These are phyloP conservation scores for Drosophila pallidifrons DNA, from an alignment of 1,140 invertebrate species.

Conservation along the genomic window DNA sequence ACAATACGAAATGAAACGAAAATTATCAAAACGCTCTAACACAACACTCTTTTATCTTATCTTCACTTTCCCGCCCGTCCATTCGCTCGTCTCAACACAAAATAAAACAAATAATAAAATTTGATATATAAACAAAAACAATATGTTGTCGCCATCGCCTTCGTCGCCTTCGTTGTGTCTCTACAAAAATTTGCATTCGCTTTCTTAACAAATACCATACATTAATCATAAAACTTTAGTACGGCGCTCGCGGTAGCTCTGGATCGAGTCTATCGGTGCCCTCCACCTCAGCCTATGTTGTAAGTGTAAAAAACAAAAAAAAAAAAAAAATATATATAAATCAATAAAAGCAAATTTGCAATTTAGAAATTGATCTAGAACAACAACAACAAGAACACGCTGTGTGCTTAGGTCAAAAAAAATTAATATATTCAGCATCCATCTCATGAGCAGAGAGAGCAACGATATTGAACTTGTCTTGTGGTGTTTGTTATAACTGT, in stretches of 20 bases:
- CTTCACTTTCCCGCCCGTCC: constrained; percentile 61
- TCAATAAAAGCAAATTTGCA: constrained; percentile 21
- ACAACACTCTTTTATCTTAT: constrained; percentile 77
- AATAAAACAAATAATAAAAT: constrained; percentile 25
- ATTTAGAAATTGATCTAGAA: constrained; percentile 10
- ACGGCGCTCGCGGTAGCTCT: constrained; percentile 87
- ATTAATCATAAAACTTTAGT: constrained; percentile 47
- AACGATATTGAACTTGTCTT: constrained; percentile 63
- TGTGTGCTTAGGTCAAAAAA: constrained; percentile 43
- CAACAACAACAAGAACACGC: constrained; percentile 36
- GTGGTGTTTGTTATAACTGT: constrained; percentile 69
- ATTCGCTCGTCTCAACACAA: constrained; percentile 47
- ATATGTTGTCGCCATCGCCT: constrained; percentile 36
- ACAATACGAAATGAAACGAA: constrained; percentile 28
- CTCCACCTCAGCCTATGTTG: constrained; percentile 88
- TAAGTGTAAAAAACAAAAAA: constrained; percentile 86
- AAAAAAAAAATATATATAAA: neutral
- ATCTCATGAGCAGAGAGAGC: constrained; percentile 36
- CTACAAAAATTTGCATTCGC: constrained; percentile 25
- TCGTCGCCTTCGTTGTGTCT: constrained; percentile 34
- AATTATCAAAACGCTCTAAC: constrained; percentile 63
- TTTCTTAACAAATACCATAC: constrained; percentile 11
- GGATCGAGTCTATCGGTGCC: constrained; percentile 92
- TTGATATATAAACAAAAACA: constrained; percentile 19
- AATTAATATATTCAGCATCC: constrained; percentile 32